A percentile compares a stretch with the other conserved stretches of the same genome.
phyloP scores from a whole-genome alignment of 2,113 vertebrate genomes.

The Rhombomys opimus region DNA sequence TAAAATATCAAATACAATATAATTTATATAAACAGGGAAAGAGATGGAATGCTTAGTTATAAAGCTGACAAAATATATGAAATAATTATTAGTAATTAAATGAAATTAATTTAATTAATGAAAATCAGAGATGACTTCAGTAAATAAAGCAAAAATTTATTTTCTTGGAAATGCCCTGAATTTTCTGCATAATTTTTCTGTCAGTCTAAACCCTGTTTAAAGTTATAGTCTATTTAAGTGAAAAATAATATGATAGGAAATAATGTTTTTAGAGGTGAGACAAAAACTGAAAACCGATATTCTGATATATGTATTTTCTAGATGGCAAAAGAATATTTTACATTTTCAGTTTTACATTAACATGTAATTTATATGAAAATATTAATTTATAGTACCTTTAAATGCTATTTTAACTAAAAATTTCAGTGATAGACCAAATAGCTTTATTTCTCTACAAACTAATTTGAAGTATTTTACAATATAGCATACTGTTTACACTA shows the following conservation, averaged over 20 bases:
- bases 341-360: background rate
- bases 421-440: background rate
- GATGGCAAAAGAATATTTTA: background rate
- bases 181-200: background rate
- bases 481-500: background rate
- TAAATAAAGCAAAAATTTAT: background rate
- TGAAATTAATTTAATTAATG: background rate
- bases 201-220: background rate
- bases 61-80: background rate
- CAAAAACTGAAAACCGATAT: background rate
- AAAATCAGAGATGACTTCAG: background rate
- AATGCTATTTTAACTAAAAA: background rate
- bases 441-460: background rate
- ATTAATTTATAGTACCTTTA: background rate
- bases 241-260: background rate
- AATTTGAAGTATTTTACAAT: background rate
- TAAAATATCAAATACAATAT: background rate
- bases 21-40: background rate
- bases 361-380: background rate
- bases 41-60: background rate
- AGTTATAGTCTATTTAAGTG: background rate
- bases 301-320: background rate
- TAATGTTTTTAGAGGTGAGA: background rate
- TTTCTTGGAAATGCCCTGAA: background rate
- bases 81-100: background rate